phyloP scores from a whole-genome alignment of 2,888 invertebrate genomes.

The Ophion slaviceki region DNA sequence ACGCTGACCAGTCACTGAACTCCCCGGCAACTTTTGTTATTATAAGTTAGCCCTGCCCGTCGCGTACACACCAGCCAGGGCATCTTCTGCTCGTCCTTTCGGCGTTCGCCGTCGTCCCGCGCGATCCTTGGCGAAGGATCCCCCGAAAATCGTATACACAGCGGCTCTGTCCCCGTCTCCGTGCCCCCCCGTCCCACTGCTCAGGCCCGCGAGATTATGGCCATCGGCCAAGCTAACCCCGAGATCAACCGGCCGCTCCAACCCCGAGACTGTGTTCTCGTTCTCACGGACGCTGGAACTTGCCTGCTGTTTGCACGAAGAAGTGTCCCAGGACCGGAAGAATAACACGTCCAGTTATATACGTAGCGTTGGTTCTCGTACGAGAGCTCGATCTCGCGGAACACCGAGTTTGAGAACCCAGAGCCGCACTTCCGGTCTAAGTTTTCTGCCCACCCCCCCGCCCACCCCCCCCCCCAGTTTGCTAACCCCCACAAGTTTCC shows the following conservation, averaged over 20 bases:
- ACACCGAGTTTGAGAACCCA: slow-evolving; percentile 21
- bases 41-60: slow-evolving; percentile 82
- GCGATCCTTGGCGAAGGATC: slow-evolving; percentile 45
- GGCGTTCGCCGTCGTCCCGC: slow-evolving; percentile 24
- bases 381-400: slow-evolving; percentile 36
- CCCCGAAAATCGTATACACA: slow-evolving; percentile 48
- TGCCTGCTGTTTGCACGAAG: slow-evolving; percentile 80
- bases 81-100: slow-evolving; percentile 57
- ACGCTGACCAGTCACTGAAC: slow-evolving; percentile 81
- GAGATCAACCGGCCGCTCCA: slow-evolving; percentile 56
- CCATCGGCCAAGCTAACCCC: slow-evolving; percentile 81
- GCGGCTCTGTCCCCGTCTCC: slow-evolving; percentile 16
- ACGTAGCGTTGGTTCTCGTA: slow-evolving; percentile 46
- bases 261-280: slow-evolving; percentile 68
- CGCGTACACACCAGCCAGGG: slow-evolving; percentile 37
- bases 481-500: too few species aligned
- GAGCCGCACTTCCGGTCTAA: slow-evolving; percentile 15
- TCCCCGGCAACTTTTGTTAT: slow-evolving; percentile 83
- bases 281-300: slow-evolving; percentile 71
- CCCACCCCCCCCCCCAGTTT: not conserved
- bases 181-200: slow-evolving; percentile 37
- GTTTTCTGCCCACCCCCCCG: not conserved
- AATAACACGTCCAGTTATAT: slow-evolving; percentile 78
- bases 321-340: slow-evolving; percentile 80
- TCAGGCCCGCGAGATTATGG: slow-evolving; percentile 81